Evolutionary conservation across 2,113 vertebrate genomes (phyloP).

Genomic region (Calypte anna): DNA sequence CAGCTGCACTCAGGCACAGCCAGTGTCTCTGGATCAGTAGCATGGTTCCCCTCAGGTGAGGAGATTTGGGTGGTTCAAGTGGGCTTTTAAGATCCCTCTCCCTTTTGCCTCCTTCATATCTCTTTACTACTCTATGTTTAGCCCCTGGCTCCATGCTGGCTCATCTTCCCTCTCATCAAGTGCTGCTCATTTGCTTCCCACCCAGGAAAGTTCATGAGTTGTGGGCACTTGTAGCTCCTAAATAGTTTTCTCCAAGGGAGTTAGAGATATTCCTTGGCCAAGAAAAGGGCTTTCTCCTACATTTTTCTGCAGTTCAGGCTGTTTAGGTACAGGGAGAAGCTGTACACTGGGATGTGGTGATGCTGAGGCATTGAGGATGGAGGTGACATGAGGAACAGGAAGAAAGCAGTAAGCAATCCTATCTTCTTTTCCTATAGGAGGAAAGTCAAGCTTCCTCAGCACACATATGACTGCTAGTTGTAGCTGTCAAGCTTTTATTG

Average conservation of each 20-base stretch:
- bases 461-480: neutral
- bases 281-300: neutral
- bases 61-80: neutral
- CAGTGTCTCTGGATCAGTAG: neutral
- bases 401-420: neutral
- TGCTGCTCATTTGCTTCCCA: neutral
- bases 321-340: neutral
- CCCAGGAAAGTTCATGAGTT: accelerated
- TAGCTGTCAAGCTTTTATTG: conserved; percentile 2
- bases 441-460: neutral
- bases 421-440: neutral
- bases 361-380: neutral
- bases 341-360: neutral
- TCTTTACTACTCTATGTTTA: accelerated
- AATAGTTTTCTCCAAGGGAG: neutral
- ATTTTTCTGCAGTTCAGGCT: neutral
- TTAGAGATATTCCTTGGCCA: neutral
- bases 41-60: neutral
- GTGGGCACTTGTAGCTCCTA: neutral
- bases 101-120: neutral
- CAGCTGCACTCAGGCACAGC: accelerated
- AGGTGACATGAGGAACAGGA: neutral
- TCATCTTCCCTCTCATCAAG: neutral
- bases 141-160: accelerated
- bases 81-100: neutral